Evolutionary conservation across 2,797 vertebrate genomes (phyloP), one percentile per base, ranked within the genome.

Genomic region (Nyctalus aviator): DNA sequence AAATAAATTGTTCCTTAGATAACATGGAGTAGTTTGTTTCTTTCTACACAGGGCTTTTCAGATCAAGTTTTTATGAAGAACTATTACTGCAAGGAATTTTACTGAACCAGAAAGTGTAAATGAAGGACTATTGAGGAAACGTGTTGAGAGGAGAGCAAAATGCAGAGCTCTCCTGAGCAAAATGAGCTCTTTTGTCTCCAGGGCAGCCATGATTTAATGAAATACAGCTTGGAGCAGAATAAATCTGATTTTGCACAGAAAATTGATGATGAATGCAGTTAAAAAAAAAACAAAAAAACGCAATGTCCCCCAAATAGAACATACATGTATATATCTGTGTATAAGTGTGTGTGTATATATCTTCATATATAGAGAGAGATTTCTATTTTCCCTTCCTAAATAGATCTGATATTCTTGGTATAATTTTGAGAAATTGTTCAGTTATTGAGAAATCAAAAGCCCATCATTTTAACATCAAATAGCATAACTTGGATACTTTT

Each of bases 391-490:
- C 10, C 30, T 90, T 95, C 92, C 82, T 87, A 94, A 96, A 94
- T 25, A 84, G 2, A 95, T 91, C 44, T 11, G 68, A 94, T 46
- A 73, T 69, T 94, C 93, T 96, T 57, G 94, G 76, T 86, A 94
- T 68, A 77, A 48, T 96, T 95, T 92, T 84, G 30, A 44, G 10
- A 44, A 44, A 44, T 79, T 97, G 90, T 44, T 91, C 1, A 57
- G 71, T 73, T 91, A 96, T 96, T 93, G 93, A 88, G 32, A 90
- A 81, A 97, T 97, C 93, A 97, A 97, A 97, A 88, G 7, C 0
- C 8, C 35, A 48, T 93, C 53, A 84, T 97, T 97, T 97, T 94
- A 97, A 96, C 94, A 96, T 97, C 94, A 97, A 97, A 97, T 97
- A 89, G 30, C n/a, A 57, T 94, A 94, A 92, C 91, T 72, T 66